Evolutionary conservation across 2,797 vertebrate species (phyloP).

Genomic region (Helostoma temminkii): DNA sequence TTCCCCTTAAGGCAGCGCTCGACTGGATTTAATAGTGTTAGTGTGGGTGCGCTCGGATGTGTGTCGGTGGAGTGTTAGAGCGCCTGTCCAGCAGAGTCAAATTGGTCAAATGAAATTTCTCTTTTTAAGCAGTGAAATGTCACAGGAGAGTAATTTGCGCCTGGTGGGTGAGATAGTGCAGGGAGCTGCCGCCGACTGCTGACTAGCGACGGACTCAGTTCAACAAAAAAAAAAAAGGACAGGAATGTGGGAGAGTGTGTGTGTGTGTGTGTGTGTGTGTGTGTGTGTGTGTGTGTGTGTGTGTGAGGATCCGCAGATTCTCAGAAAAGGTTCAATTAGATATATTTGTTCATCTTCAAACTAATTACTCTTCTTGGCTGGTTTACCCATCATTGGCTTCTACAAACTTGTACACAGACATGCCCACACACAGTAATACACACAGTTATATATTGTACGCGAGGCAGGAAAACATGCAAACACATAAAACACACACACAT

Average conservation of each 20-base stretch:
- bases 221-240: background rate
- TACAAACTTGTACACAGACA: background rate
- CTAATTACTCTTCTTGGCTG: constrained; percentile 7
- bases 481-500: background rate
- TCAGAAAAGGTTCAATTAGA: constrained; percentile 17
- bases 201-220: constrained; percentile 27
- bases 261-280: constrained; percentile 16
- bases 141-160: constrained; percentile 62
- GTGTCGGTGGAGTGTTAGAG: background rate
- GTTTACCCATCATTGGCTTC: constrained; percentile 9
- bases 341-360: constrained; percentile 30
- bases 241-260: constrained; percentile 5
- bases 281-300: constrained; percentile 18
- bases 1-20: constrained; percentile 22
- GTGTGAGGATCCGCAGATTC: constrained; percentile 5
- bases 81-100: constrained; percentile 28
- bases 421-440: background rate
- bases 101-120: constrained; percentile 60
- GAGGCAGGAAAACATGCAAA: no score
- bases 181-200: constrained; percentile 22
- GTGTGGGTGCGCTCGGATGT: background rate
- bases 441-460: no score
- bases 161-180: constrained; percentile 56
- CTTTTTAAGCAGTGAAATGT: constrained; percentile 69
- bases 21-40: constrained; percentile 37